Evolutionary conservation across 2,888 invertebrate species (phyloP).

Genomic region (Drosophila mimetica): DNA sequence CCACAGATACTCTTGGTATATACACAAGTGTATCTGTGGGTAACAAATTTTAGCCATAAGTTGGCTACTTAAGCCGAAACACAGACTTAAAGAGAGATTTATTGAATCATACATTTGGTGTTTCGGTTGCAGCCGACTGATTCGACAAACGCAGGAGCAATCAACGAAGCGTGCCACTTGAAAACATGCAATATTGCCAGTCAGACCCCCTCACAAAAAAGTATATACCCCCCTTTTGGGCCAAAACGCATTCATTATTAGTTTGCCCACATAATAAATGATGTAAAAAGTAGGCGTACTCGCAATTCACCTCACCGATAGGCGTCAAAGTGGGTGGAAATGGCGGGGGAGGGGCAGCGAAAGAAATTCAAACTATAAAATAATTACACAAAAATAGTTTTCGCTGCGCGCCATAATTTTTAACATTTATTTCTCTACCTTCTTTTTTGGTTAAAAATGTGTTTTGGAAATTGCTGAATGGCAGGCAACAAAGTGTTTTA

Average conservation of each 20-base stretch:
- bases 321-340: conserved; percentile 28
- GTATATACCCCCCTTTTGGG: conserved; percentile 11
- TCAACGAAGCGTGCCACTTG: conserved; percentile 70
- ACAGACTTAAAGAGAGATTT: conserved; percentile 43
- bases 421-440: neutral
- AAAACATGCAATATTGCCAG: conserved; percentile 26
- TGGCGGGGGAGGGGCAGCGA: neutral
- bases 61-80: conserved; percentile 19
- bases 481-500: conserved; percentile 1
- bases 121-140: conserved; percentile 58
- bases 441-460: conserved; percentile 11
- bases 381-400: conserved; percentile 7
- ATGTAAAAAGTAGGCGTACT: conserved; percentile 69
- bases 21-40: conserved; percentile 27
- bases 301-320: conserved; percentile 8
- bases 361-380: conserved; percentile 22
- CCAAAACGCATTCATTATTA: conserved; percentile 53
- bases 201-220: neutral
- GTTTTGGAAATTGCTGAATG: conserved; percentile 5
- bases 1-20: conserved; percentile 10
- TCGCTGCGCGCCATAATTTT: conserved; percentile 10
- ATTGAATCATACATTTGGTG: conserved; percentile 46
- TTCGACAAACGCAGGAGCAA: conserved; percentile 62
- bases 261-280: conserved; percentile 74
- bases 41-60: conserved; percentile 9